Percentiles rank a stretch among this genome's conserved stretches.
Evolutionary conservation across 2,113 vertebrate genomes (phyloP).

Genomic region (Garra rufa): DNA sequence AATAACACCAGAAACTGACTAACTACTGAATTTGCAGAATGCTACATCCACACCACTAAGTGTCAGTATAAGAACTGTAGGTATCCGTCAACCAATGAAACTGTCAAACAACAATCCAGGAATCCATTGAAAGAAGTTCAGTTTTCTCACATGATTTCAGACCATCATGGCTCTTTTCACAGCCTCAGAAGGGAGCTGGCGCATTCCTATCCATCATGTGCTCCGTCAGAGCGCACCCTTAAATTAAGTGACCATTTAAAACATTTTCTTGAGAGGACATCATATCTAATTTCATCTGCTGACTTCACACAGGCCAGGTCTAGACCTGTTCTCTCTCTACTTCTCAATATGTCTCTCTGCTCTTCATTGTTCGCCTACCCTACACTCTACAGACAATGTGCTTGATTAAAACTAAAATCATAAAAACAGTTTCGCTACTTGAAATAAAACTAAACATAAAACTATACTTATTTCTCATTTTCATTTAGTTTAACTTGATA

Average conservation of each 20-base stretch:
- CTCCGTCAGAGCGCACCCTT: neutral
- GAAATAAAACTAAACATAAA: neutral
- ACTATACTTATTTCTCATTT: neutral
- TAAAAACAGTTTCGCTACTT: neutral
- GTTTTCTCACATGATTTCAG: neutral
- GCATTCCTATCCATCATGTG: neutral
- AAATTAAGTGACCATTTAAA: slow-evolving; percentile 19
- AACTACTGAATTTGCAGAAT: neutral
- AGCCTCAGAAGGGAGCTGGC: neutral
- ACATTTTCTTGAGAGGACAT: slow-evolving; percentile 14
- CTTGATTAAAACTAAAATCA: neutral
- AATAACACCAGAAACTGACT: neutral
- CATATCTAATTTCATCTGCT: slow-evolving; percentile 6
- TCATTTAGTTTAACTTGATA: neutral
- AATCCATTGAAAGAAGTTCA: neutral
- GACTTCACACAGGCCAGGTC: slow-evolving; percentile 22
- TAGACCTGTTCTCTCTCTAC: slow-evolving; percentile 37
- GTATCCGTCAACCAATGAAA: neutral
- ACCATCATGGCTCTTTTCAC: neutral
- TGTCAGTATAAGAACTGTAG: neutral
- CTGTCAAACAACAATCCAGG: neutral
- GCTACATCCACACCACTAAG: neutral
- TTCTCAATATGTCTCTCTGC: slow-evolving; percentile 31
- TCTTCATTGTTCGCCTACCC: neutral
- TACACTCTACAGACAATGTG: neutral